These are phyloP conservation scores for Caenorhabditis briggsae DNA, from an alignment of 1,140 invertebrate genomes.

Conservation along the genomic window DNA sequence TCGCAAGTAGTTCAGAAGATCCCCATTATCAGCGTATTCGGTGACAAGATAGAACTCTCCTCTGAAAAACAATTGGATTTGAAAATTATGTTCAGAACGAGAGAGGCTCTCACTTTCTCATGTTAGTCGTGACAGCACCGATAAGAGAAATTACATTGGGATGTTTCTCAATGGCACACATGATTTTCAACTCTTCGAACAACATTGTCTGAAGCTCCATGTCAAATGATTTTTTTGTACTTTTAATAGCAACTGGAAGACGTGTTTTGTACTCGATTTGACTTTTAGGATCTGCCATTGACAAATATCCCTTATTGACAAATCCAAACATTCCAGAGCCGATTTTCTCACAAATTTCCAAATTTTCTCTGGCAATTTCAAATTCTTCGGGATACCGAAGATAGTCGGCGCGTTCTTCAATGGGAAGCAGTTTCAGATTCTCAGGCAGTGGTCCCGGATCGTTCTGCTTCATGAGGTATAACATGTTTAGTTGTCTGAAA, in stretches of 20 bases:
- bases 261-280: conserved; percentile 30
- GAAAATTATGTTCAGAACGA: background rate
- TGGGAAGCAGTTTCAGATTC: background rate
- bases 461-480: background rate
- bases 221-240: background rate
- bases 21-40: conserved; percentile 54
- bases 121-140: conserved; percentile 59
- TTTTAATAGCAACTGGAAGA: conserved; percentile 26
- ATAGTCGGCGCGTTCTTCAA: conserved; percentile 30
- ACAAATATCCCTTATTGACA: conserved; percentile 12
- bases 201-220: conserved; percentile 54
- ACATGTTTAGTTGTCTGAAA: background rate
- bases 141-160: conserved; percentile 62
- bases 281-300: conserved; percentile 32
- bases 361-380: background rate
- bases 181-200: conserved; percentile 60
- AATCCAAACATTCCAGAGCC: background rate
- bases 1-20: conserved; percentile 43
- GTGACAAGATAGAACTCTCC: conserved; percentile 59
- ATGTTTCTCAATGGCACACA: conserved; percentile 61
- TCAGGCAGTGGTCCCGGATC: conserved; percentile 3
- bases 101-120: conserved; percentile 49
- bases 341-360: background rate
- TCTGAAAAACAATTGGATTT: conserved; percentile 26
- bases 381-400: background rate